Evolutionary conservation across 2,113 vertebrate genomes (phyloP).

Genomic region (Leptobrachium leishanense): DNA sequence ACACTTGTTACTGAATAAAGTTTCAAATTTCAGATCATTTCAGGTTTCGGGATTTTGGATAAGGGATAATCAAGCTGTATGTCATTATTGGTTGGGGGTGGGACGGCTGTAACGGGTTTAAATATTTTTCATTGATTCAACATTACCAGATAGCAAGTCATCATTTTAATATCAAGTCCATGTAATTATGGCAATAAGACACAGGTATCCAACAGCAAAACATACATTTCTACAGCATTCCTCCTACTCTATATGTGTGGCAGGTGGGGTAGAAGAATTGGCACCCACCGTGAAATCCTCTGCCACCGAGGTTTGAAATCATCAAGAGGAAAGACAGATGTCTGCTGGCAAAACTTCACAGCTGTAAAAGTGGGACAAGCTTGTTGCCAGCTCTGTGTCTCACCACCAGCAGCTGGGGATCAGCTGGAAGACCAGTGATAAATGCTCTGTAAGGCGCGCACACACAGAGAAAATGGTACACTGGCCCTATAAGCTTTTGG

Average conservation of each 20-base stretch:
- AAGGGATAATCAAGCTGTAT: too few species aligned
- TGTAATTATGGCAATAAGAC: too few species aligned
- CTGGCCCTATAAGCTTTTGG: constrained; percentile 9
- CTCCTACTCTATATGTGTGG: constrained; percentile 22
- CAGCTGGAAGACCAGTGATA: constrained; percentile 44
- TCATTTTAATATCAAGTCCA: too few species aligned
- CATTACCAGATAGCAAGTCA: too few species aligned
- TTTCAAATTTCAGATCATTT: too few species aligned
- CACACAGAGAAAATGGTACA: constrained; percentile 8
- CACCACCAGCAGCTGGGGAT: constrained; percentile 46
- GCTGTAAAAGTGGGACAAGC: constrained; percentile 25
- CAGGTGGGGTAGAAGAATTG: constrained; percentile 43
- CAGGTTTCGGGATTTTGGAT: too few species aligned
- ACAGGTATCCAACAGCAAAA: too few species aligned
- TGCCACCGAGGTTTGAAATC: constrained; percentile 45
- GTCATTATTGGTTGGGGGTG: too few species aligned
- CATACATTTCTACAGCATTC: too few species aligned
- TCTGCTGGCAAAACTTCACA: constrained; percentile 44
- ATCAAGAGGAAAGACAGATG: constrained; percentile 50
- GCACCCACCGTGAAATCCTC: constrained; percentile 16
- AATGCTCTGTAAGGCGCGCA: constrained; percentile 27
- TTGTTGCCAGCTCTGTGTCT: constrained; percentile 42
- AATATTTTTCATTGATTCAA: too few species aligned
- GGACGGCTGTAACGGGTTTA: too few species aligned
- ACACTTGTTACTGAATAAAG: too few species aligned